These are phyloP conservation scores for Eurytoma adleriae DNA, from an alignment of 2,888 invertebrate species.

Conservation along the genomic window DNA sequence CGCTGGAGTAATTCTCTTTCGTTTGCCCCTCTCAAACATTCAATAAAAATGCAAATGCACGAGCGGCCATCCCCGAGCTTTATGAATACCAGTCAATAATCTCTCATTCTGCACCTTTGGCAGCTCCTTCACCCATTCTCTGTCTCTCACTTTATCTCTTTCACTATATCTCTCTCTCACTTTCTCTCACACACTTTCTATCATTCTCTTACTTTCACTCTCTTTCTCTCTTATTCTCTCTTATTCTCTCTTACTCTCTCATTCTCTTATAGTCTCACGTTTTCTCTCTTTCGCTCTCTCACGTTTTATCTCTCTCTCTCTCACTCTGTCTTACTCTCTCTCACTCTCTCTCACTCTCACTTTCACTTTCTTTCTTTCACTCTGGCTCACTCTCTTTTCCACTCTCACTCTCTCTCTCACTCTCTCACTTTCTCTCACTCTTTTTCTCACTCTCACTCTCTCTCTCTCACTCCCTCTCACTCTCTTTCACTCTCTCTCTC, in stretches of 20 bases:
- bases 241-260: not conserved
- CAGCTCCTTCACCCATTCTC: not conserved
- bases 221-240: not conserved
- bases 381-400: too few relatives aligned
- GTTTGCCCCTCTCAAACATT: slow-evolving; percentile 34
- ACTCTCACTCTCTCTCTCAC: too few relatives aligned
- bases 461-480: too few relatives aligned
- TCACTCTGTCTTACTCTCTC: too few relatives aligned
- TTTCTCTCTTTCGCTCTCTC: not conserved
- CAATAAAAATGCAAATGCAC: slow-evolving; percentile 44
- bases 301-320: too few relatives aligned
- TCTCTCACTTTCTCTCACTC: too few relatives aligned
- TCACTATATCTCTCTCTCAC: not conserved
- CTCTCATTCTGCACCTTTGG: slow-evolving; percentile 1
- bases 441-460: too few relatives aligned
- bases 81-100: slow-evolving; percentile 28
- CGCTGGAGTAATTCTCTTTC: not conserved
- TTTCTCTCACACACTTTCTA: not conserved
- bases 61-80: not conserved
- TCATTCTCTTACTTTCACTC: not conserved
- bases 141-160: too few relatives aligned
- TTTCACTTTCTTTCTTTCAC: too few relatives aligned
- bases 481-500: too few relatives aligned
- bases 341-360: too few relatives aligned
- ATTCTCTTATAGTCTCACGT: not conserved